A percentile compares a stretch with the other conserved stretches of the same genome.
Evolutionary conservation across 2,113 vertebrate genomes (phyloP).

Genomic region (Recurvirostra avosetta): DNA sequence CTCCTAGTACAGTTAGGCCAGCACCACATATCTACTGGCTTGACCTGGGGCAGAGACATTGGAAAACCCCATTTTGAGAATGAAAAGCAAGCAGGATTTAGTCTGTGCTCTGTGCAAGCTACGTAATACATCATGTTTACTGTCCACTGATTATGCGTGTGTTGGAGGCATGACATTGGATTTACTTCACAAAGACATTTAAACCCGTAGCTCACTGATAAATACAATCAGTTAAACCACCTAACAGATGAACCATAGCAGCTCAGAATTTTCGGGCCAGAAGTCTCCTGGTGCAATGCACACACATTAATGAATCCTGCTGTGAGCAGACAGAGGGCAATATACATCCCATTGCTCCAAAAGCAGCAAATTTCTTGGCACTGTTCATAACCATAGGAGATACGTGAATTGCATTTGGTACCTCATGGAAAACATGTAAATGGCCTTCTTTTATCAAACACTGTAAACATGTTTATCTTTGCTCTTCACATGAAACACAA

Average conservation of each 20-base stretch:
- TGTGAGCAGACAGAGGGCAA: background rate
- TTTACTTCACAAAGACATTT: background rate
- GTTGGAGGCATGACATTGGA: background rate
- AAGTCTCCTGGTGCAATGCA: background rate
- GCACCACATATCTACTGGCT: background rate
- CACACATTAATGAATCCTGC: background rate
- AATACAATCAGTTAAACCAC: background rate
- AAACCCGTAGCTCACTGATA: background rate
- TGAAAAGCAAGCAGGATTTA: background rate
- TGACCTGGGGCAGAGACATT: background rate
- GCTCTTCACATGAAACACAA: slow-evolving; percentile 31
- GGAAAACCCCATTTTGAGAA: background rate
- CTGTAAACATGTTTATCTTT: slow-evolving; percentile 37
- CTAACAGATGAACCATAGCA: background rate
- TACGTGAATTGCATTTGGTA: slow-evolving; percentile 37
- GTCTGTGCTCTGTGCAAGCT: background rate
- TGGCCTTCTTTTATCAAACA: slow-evolving; percentile 17
- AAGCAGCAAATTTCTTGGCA: background rate
- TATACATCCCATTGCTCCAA: background rate
- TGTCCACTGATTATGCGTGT: background rate
- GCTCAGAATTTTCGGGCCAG: background rate
- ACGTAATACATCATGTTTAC: background rate
- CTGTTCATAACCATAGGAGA: background rate
- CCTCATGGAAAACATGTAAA: slow-evolving; percentile 19
- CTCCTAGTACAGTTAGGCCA: too few species aligned